phyloP scores from a whole-genome alignment of 2,888 invertebrate species.

The Timema cristinae region DNA sequence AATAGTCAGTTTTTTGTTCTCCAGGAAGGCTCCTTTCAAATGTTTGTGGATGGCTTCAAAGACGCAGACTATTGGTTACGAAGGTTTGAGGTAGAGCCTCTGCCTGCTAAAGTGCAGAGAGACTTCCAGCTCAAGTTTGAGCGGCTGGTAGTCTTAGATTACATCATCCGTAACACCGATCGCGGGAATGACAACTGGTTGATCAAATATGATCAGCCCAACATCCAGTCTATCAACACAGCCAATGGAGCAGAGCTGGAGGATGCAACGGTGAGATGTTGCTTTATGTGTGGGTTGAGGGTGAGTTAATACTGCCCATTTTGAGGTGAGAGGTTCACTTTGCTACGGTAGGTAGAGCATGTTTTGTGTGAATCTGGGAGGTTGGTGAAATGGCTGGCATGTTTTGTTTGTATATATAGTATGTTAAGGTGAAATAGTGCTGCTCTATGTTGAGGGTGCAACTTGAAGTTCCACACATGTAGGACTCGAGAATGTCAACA shows the following conservation, averaged over 20 bases:
- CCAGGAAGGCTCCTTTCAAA: constrained; percentile 94
- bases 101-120: constrained; percentile 65
- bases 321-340: too few species aligned
- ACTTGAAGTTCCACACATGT: too few species aligned
- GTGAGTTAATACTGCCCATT: too few species aligned
- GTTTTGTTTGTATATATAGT: too few species aligned
- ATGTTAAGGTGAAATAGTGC: too few species aligned
- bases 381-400: background rate
- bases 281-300: background rate
- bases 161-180: constrained; percentile 98
- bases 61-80: constrained; percentile 97
- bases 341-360: background rate
- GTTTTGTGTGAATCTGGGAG: background rate
- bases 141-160: constrained; percentile 93
- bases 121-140: constrained; percentile 96
- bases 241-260: constrained; percentile 44
- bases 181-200: constrained; percentile 99
- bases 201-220: constrained; percentile 74
- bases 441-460: too few species aligned
- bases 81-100: constrained; percentile 86
- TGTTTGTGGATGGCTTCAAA: constrained; percentile 94
- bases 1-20: constrained; percentile 33
- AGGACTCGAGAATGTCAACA: too few species aligned
- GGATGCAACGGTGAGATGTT: constrained; percentile 48
- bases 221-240: constrained; percentile 28